Evolutionary conservation across 2,113 vertebrate species (phyloP).

Genomic region (Oxygymnocypris stewartii): DNA sequence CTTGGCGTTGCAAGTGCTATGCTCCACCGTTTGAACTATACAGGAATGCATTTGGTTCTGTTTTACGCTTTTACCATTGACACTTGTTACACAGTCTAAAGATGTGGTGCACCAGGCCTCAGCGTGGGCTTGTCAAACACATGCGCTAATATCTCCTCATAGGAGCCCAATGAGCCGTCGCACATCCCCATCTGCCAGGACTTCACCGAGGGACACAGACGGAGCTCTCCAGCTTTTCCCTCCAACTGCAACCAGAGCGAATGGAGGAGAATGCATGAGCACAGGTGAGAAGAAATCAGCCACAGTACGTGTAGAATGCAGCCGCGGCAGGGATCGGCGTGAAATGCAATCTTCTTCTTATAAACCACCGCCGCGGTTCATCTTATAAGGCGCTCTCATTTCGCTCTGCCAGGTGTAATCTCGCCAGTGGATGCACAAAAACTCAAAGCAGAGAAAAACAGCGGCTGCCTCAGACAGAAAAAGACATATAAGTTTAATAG

Average conservation of each 20-base stretch:
- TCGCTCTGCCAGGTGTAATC: constrained; percentile 28
- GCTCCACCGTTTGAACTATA: neutral
- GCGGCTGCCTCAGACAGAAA: constrained; percentile 67
- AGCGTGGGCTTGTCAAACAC: constrained; percentile 77
- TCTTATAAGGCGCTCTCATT: constrained; percentile 8
- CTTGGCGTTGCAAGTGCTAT: neutral
- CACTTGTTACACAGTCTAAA: neutral
- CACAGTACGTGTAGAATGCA: constrained; percentile 1
- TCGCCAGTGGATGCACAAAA: constrained; percentile 39
- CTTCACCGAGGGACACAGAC: constrained; percentile 70
- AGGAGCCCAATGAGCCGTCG: constrained; percentile 79
- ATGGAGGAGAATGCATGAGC: constrained; percentile 47
- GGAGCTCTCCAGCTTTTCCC: constrained; percentile 54
- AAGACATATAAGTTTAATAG: constrained; percentile 81
- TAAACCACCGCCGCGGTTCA: neutral
- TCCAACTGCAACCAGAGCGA: constrained; percentile 10
- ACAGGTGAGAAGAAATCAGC: constrained; percentile 44
- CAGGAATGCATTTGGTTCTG: neutral
- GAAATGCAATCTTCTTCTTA: constrained; percentile 28
- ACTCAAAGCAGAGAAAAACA: constrained; percentile 46
- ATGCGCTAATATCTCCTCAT: constrained; percentile 77
- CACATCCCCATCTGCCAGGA: constrained; percentile 74
- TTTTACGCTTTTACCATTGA: neutral
- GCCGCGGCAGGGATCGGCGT: neutral
- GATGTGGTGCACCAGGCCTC: constrained; percentile 49